phyloP scores from a whole-genome alignment of 2,113 vertebrate genomes.

The Colaptes auratus region DNA sequence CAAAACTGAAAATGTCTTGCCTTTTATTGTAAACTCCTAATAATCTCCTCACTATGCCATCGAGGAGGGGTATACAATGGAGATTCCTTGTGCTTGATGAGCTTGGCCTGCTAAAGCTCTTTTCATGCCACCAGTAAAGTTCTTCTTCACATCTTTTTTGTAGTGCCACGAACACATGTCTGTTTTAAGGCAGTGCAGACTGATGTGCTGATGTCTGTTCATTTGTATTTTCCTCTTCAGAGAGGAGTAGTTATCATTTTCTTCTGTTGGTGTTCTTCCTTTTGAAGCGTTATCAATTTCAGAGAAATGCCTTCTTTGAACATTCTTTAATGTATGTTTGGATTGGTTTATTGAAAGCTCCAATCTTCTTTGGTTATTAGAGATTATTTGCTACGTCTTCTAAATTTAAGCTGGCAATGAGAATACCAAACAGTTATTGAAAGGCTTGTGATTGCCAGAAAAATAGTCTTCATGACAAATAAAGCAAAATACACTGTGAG shows the following conservation, averaged over 20 bases:
- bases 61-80: background rate
- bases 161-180: background rate
- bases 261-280: background rate
- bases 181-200: background rate
- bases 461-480: background rate
- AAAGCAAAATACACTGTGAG: background rate
- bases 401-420: background rate
- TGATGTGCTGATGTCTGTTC: background rate
- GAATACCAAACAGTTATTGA: rapidly evolving
- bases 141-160: background rate
- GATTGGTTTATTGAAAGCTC: background rate
- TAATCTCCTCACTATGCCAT: background rate
- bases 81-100: background rate
- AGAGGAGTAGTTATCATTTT: background rate
- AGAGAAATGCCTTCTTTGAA: background rate
- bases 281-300: background rate
- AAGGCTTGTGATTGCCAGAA: background rate
- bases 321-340: background rate
- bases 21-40: background rate
- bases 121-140: background rate
- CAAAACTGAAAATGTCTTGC: background rate
- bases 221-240: background rate
- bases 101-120: background rate
- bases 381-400: background rate
- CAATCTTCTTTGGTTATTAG: background rate